Conservation (phyloP, 2,797 vertebrate genomes). For the Urocyon cinereoargenteus region DNA sequence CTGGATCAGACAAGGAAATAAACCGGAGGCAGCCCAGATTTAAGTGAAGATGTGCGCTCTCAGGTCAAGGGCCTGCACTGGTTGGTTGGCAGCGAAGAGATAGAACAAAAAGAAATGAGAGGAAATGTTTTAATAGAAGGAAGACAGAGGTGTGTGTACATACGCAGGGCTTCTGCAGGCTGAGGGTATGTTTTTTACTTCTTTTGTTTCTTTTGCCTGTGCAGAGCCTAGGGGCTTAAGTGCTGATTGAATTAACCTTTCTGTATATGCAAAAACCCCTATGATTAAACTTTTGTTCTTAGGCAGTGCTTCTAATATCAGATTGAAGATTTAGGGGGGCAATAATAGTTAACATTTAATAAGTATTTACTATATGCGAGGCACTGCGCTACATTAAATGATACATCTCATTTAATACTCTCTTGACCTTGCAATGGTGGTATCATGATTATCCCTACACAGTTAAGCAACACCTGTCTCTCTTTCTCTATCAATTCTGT, state of each 20-base stretch:
- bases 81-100: background rate
- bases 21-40: background rate
- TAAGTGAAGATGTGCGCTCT: background rate
- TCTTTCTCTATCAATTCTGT: background rate
- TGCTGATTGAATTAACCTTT: background rate
- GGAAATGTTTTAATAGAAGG: background rate
- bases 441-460: background rate
- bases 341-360: background rate
- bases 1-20: slow-evolving; percentile 64
- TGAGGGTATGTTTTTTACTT: background rate
- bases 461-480: background rate
- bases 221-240: background rate
- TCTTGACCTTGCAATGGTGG: background rate
- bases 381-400: background rate
- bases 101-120: background rate
- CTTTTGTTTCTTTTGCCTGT: background rate
- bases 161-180: background rate
- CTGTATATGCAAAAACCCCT: background rate
- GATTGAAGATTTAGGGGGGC: background rate
- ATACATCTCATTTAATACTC: background rate
- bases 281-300: background rate
- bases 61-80: background rate
- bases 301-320: background rate
- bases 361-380: background rate
- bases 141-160: background rate